Percentiles rank a stretch among this genome's conserved stretches.
These are phyloP conservation scores for Drosophila neotestacea DNA, from an alignment of 2,888 invertebrate genomes.

Conservation along the genomic window DNA sequence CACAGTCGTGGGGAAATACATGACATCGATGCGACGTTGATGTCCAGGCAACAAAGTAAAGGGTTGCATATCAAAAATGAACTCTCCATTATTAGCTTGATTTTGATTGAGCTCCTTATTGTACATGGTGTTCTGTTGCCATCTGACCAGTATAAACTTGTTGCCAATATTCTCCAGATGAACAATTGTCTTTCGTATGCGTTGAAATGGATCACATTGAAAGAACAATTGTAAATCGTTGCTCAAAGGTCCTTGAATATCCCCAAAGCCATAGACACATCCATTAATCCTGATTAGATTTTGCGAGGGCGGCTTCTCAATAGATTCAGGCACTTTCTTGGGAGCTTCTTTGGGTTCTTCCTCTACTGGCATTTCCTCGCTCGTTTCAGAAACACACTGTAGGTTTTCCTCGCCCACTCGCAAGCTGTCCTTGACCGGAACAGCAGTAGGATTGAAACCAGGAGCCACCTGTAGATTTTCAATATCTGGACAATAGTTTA, in stretches of 20 bases:
- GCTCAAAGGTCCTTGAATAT: conserved; percentile 25
- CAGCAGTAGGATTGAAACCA: neutral
- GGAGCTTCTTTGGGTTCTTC: neutral
- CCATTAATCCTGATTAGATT: conserved; percentile 73
- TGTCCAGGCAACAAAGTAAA: conserved; percentile 63
- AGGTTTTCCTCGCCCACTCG: conserved; percentile 24
- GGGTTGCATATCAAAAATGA: conserved; percentile 64
- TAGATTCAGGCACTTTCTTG: neutral
- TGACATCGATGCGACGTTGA: conserved; percentile 53
- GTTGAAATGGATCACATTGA: conserved; percentile 69
- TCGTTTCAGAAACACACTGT: conserved; percentile 7
- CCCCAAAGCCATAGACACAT: conserved; percentile 19
- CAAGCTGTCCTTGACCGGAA: neutral
- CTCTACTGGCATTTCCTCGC: neutral
- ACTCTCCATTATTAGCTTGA: conserved; percentile 49
- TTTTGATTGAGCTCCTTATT: conserved; percentile 22
- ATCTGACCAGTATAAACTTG: conserved; percentile 51
- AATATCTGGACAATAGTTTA: conserved; percentile 68
- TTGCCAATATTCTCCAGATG: conserved; percentile 69
- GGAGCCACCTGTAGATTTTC: conserved; percentile 63
- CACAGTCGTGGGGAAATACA: conserved; percentile 70
- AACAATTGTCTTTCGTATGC: conserved; percentile 59
- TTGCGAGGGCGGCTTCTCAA: neutral
- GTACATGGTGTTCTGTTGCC: conserved; percentile 27
- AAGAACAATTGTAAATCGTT: conserved; percentile 49